Evolutionary conservation across 1,140 invertebrate genomes (phyloP), one percentile per base, ranked within the genome.

Genomic region (Rhagoletis pomonella): DNA sequence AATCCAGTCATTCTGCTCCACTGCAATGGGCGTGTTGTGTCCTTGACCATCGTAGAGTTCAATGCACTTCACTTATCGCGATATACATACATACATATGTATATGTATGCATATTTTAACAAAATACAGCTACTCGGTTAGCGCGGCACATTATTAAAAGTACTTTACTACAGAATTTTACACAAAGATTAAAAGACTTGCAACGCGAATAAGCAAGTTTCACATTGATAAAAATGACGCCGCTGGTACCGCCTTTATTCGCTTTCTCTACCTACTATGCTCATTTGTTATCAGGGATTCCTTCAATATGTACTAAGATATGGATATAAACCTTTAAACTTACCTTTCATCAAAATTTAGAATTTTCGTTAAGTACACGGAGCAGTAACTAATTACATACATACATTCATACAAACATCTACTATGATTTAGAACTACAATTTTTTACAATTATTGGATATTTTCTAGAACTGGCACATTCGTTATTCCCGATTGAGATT

Each of bases 331-430:
- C 14, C 19, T 55, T 55, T 6, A 7, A 19, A 81, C 73, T 81
- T 81, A 81, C 73, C 73, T 81, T 81, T 55, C 17, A 19, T 81
- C 55, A 19, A 81, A 55, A 19, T 81, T 81, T 19, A 81, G 50
- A 81, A 58, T 81, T 55, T 81, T 47, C 47, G 29, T 42, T 69
- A 67, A 10, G 12, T 42, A 9, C n/a, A 42, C 29, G 29, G 39
- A 10, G 39, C n/a, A 42, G 19, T 69, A 47, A 44, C 69, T 67
- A 39, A 67, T 67, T 42, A 14, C 39, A n/a, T n/a, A n/a, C n/a
- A n/a, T n/a, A 14, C 60, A 62, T n/a, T 62, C 17, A 55, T 4
- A 55, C 50, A 9, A 55, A 6, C 4, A 55, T 4, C 50, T 9
- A 9, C 50, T 55, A 9, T 55, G 12, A 17, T 73, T n/a, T 47